A percentile compares a stretch with the other conserved stretches of the same genome.
These are phyloP conservation scores for Apomyelois bistriatella DNA, from an alignment of 2,888 invertebrate species.

Conservation along the genomic window DNA sequence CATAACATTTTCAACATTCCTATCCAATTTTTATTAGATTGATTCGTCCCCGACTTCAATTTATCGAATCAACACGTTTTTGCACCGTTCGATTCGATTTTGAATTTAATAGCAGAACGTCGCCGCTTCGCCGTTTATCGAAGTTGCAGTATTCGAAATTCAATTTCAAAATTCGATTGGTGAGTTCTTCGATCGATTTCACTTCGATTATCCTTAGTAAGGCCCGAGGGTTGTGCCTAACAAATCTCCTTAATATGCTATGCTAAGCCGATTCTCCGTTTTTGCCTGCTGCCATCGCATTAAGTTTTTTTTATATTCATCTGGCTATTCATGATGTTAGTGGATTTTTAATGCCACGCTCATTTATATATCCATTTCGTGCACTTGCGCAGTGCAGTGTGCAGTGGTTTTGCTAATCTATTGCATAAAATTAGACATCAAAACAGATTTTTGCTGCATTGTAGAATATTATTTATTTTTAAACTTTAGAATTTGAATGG, in stretches of 20 bases:
- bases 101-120: conserved; percentile 3
- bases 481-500: too few species aligned
- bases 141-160: conserved; percentile 1
- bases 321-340: conserved; percentile 16
- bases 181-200: not conserved
- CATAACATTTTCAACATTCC: not conserved
- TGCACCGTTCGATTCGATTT: conserved; percentile 3
- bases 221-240: conserved; percentile 9
- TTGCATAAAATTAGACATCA: not conserved
- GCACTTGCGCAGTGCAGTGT: conserved; percentile 15
- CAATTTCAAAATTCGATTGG: not conserved
- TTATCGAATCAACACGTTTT: conserved; percentile 8
- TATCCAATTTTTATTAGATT: conserved; percentile 5
- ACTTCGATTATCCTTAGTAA: conserved; percentile 8
- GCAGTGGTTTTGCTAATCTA: not conserved
- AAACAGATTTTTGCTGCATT: not conserved
- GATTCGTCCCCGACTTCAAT: not conserved
- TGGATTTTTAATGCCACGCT: conserved; percentile 27
- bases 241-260: conserved; percentile 32
- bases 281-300: conserved; percentile 23
- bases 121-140: not conserved
- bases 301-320: conserved; percentile 25
- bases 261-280: conserved; percentile 31
- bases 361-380: conserved; percentile 21
- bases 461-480: too few species aligned